A percentile compares a stretch with the other conserved stretches of the same genome.
These are phyloP conservation scores for Poliocrania exsul DNA, from an alignment of 2,797 vertebrate genomes.

Conservation along the genomic window DNA sequence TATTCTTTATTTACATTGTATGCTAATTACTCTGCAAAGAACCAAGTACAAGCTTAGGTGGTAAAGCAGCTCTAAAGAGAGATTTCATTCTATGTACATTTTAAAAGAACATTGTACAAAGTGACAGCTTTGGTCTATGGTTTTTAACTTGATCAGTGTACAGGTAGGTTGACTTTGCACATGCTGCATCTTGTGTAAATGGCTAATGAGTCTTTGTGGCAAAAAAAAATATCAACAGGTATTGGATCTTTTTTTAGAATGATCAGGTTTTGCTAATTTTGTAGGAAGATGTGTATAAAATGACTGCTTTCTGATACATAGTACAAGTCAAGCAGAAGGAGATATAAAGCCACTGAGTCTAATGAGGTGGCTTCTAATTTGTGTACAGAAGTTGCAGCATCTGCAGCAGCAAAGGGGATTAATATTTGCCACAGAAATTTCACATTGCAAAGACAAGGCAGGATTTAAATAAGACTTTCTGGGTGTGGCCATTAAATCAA, in stretches of 20 bases:
- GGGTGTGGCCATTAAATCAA: neutral
- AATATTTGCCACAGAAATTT: neutral
- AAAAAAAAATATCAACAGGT: neutral
- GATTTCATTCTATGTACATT: neutral
- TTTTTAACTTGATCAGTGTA: neutral
- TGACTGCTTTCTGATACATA: neutral
- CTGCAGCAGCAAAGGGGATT: neutral
- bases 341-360: neutral
- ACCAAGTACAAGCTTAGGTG: neutral
- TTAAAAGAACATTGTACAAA: neutral
- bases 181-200: neutral
- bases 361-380: neutral
- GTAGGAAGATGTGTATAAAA: neutral
- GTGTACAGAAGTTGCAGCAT: neutral
- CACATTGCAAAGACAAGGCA: neutral
- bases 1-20: neutral
- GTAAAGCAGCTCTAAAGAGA: neutral
- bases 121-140: neutral
- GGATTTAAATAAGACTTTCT: neutral
- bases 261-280: neutral
- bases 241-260: neutral
- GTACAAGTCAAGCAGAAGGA: neutral
- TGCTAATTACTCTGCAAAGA: neutral
- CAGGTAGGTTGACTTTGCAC: neutral
- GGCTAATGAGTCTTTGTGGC: neutral